Percentiles rank a stretch among this genome's conserved stretches.
Evolutionary conservation across 2,888 invertebrate species (phyloP).

Genomic region (Silvanus unidentatus): DNA sequence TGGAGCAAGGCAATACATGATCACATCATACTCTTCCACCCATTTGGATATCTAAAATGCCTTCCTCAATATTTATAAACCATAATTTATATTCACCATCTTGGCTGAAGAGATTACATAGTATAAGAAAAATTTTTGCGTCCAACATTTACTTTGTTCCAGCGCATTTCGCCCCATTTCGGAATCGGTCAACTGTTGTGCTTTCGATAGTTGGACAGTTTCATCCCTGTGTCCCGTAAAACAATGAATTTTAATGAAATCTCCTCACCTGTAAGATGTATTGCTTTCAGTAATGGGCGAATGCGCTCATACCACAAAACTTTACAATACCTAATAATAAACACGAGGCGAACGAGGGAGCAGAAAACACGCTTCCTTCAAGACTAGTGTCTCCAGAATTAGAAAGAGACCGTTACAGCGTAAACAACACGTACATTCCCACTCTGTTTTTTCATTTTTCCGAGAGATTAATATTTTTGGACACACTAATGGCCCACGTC

Average conservation of each 20-base stretch:
- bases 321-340: too few species aligned
- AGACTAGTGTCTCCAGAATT: too few species aligned
- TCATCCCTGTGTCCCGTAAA: too few species aligned
- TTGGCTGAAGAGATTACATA: conserved; percentile 33
- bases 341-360: too few species aligned
- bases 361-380: too few species aligned
- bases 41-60: conserved; percentile 25
- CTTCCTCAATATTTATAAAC: conserved; percentile 39
- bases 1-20: conserved; percentile 7
- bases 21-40: not conserved
- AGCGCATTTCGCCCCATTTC: not conserved
- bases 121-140: not conserved
- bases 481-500: conserved; percentile 50
- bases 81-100: conserved; percentile 43
- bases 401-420: conserved; percentile 8
- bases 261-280: too few species aligned
- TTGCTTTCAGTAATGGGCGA: too few species aligned
- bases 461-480: conserved; percentile 50
- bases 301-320: too few species aligned
- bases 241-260: too few species aligned
- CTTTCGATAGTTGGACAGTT: too few species aligned
- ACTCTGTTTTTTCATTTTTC: conserved; percentile 45
- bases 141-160: not conserved
- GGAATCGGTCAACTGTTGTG: not conserved
- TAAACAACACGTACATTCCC: conserved; percentile 35